A percentile compares a stretch with the other conserved stretches of the same genome.
phyloP scores from a whole-genome alignment of 2,113 vertebrate species.

The Baryphthengus martii region DNA sequence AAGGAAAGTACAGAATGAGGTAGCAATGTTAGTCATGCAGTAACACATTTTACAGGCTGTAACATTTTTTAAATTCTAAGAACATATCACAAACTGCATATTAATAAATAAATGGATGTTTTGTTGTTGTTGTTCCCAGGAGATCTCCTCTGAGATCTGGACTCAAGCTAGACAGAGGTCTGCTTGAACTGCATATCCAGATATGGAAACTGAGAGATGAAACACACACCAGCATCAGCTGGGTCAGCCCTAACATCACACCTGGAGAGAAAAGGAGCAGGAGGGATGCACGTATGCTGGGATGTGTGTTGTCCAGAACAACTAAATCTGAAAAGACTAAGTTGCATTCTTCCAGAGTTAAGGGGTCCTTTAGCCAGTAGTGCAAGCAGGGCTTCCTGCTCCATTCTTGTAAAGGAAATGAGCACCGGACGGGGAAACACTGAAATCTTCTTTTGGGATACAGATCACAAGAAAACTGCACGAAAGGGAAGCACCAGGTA shows the following conservation, averaged over 20 bases:
- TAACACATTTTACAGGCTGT: background rate
- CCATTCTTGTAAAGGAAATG: background rate
- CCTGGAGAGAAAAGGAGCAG: background rate
- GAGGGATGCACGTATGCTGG: background rate
- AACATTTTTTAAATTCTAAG: background rate
- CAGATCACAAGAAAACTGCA: background rate
- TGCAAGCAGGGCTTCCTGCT: background rate
- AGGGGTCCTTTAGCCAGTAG: background rate
- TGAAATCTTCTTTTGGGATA: background rate
- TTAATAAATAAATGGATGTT: background rate
- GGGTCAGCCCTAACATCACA: background rate
- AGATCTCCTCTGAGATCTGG: background rate
- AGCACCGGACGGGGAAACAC: background rate
- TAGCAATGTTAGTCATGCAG: background rate
- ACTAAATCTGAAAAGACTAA: background rate
- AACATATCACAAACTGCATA: background rate
- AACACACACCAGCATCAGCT: background rate
- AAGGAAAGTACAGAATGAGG: background rate
- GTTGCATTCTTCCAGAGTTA: background rate
- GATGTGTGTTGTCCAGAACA: background rate
- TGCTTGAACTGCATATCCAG: background rate
- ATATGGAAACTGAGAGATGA: background rate
- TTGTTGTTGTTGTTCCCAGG: background rate
- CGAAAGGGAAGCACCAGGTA: background rate
- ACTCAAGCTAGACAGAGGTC: background rate